Percentiles rank a stretch among this genome's conserved stretches.
phyloP scores from a whole-genome alignment of 2,888 invertebrate genomes.

The Osmoderma eremita region DNA sequence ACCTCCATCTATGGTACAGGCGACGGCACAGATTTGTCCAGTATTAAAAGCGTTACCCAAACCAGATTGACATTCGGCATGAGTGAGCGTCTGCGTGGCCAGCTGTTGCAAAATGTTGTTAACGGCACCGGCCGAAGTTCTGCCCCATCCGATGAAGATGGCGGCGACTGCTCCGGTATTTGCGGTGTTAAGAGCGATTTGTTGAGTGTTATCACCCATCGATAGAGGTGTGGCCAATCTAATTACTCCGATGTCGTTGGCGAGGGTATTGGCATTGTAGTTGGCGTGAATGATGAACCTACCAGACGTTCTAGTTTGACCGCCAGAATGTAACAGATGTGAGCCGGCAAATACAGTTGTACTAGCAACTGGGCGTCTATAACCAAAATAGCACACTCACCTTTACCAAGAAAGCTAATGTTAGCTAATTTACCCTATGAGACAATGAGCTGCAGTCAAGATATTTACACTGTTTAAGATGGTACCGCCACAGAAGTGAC shows the following conservation, averaged over 20 bases:
- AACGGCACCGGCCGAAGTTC: slow-evolving; percentile 66
- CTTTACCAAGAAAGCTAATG: background rate
- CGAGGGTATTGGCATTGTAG: slow-evolving; percentile 57
- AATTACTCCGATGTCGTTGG: slow-evolving; percentile 49
- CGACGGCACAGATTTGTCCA: slow-evolving; percentile 70
- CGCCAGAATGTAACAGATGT: slow-evolving; percentile 63
- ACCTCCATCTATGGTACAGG: slow-evolving; percentile 69
- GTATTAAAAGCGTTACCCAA: slow-evolving; percentile 62
- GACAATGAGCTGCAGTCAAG: slow-evolving; percentile 66
- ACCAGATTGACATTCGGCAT: slow-evolving; percentile 66
- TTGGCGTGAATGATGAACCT: slow-evolving; percentile 62
- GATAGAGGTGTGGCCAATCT: slow-evolving; percentile 41
- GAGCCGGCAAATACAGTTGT: slow-evolving; percentile 64
- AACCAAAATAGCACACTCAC: background rate
- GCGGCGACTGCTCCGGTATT: slow-evolving; percentile 38
- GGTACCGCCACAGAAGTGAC: slow-evolving; percentile 65
- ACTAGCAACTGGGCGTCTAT: slow-evolving; percentile 4
- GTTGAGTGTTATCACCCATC: slow-evolving; percentile 40
- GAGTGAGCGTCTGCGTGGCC: slow-evolving; percentile 64
- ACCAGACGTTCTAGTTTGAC: slow-evolving; percentile 61
- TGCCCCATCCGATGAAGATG: slow-evolving; percentile 45
- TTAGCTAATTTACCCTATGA: slow-evolving; percentile 57
- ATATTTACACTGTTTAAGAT: slow-evolving; percentile 61
- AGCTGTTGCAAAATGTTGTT: slow-evolving; percentile 69
- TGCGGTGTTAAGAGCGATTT: slow-evolving; percentile 1